Evolutionary conservation across 2,113 vertebrate genomes (phyloP), one percentile per base, ranked within the genome.

Genomic region (Maccullochella peelii): DNA sequence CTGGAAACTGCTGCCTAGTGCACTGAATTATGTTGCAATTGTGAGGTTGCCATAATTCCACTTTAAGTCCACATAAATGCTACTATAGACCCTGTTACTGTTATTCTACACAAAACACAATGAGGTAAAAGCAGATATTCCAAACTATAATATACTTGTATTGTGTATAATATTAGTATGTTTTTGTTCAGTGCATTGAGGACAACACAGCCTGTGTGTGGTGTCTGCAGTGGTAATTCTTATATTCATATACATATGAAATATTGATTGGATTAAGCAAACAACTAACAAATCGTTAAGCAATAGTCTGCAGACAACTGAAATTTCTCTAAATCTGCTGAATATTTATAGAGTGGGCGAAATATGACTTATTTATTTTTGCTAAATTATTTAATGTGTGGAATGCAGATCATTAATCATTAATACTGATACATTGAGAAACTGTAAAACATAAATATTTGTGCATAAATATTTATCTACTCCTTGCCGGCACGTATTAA

Each of bases 361-460:
- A 93, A 83, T 83, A 88, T 89, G 82, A 91, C 86, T 93, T 92
- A 93, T 93, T 93, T 93, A 93, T 90, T 83, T 86, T 85, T 21
- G 73, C 70, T 94, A 85, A 93, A 93, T 94, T 89, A 93, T 95
- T 95, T 74, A 94, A 85, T 44, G 78, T 79, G 83, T 82, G 74
- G 86, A 91, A 92, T 91, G 85, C 88, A 80, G 79, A 84, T 88
- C 70, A 91, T 93, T 87, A 90, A 92, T 91, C 76, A 92, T 94
- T 93, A 58, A 94, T 90, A 72, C 49, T 87, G 86, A 92, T 92
- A 89, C 86, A 94, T 87, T 89, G 91, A 86, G 63, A 90, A 92
- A 91, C 85, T 93, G 87, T 90, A 91, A 86, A 82, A 92, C 88
- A 93, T 93, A 92, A 94, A 93, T 92, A 91, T 94, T 92, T 92